Conservation (phyloP, 2,888 invertebrate species). For the Polymixis lichenea region DNA sequence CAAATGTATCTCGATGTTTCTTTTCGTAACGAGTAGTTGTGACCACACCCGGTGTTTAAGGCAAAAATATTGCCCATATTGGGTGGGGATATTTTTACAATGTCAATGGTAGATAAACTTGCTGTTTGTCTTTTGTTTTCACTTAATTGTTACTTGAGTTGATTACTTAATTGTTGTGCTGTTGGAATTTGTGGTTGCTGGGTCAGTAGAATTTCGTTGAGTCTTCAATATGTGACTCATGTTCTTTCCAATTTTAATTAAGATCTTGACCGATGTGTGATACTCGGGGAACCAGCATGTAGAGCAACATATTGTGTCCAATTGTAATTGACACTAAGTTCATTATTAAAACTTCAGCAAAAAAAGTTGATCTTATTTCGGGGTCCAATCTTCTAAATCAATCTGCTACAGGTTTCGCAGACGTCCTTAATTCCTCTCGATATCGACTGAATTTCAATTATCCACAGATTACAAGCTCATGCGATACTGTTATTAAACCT, state of each 20-base stretch:
- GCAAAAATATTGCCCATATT: constrained; percentile 59
- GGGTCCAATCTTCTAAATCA: constrained; percentile 32
- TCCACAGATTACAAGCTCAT: constrained; percentile 48
- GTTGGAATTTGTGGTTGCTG: constrained; percentile 40
- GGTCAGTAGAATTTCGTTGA: constrained; percentile 11
- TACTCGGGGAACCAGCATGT: no score
- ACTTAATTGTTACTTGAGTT: constrained; percentile 60
- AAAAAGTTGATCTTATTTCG: constrained; percentile 7
- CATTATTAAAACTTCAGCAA: neutral
- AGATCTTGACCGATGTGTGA: neutral
- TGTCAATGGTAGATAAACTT: constrained; percentile 52
- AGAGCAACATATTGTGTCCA: neutral
- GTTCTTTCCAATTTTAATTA: neutral
- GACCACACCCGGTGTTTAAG: constrained; percentile 46
- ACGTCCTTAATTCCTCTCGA: constrained; percentile 49
- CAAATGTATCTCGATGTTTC: constrained; percentile 67
- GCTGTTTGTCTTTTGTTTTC: constrained; percentile 57
- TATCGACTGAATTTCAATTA: constrained; percentile 51
- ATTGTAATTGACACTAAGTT: neutral
- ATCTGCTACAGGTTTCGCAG: constrained; percentile 14
- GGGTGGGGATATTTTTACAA: constrained; percentile 47
- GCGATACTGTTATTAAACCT: constrained; percentile 61
- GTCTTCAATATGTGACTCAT: neutral
- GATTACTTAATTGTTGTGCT: constrained; percentile 58
- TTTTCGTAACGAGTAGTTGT: constrained; percentile 54